A percentile compares a stretch with the other conserved stretches of the same genome.
phyloP scores from a whole-genome alignment of 1,140 invertebrate genomes.

The Paraescarpia echinospica region DNA sequence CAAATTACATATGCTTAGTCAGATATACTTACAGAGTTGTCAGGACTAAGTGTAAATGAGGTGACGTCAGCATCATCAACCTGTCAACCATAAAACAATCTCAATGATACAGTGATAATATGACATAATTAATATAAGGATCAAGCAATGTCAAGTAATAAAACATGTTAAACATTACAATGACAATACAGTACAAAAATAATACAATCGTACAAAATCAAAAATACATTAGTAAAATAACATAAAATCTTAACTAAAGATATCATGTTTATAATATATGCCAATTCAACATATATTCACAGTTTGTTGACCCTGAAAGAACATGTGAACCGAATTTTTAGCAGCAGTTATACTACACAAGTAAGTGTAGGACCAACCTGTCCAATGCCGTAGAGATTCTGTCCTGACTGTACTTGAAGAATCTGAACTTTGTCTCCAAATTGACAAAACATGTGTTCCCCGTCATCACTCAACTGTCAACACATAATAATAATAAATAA shows the following conservation, averaged over 20 bases:
- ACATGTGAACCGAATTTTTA: neutral
- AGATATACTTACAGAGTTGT: conserved; percentile 7
- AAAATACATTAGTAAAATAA: neutral
- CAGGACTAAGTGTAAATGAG: conserved; percentile 12
- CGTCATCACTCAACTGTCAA: conserved; percentile 71
- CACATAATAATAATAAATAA: too few relatives aligned
- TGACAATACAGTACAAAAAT: too few relatives aligned
- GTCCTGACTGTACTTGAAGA: conserved; percentile 67
- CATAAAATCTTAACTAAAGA: neutral
- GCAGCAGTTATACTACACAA: neutral
- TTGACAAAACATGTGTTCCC: conserved; percentile 72
- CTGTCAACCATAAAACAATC: neutral
- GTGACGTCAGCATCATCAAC: conserved; percentile 11
- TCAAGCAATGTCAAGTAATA: neutral
- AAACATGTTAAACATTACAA: too few relatives aligned
- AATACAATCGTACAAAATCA: too few relatives aligned
- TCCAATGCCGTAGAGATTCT: neutral
- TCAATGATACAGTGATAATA: neutral
- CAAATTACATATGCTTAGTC: neutral
- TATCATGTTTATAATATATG: neutral
- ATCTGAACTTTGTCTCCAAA: conserved; percentile 71
- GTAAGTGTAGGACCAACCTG: neutral
- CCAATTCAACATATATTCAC: neutral
- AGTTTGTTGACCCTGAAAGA: neutral
- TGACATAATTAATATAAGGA: neutral